Base-by-base conservation (phyloP, 2,888 invertebrate species). In the Trachelus iudaicus region DNA sequence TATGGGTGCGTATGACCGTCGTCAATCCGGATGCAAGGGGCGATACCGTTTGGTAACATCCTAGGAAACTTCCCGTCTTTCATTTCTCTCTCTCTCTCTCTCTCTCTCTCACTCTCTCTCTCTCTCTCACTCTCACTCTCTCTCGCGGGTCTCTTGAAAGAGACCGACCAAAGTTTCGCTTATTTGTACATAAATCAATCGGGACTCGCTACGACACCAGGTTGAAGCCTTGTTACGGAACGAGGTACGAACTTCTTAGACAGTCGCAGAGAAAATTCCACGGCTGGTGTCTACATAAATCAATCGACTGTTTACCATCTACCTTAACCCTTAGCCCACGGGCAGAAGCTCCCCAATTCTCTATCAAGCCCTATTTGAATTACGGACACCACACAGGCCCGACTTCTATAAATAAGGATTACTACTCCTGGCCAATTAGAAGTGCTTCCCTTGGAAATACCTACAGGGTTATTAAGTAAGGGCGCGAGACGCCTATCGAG, bases 381-480 rank as follows among this genome's bases (percentile, higher is more conserved):
- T 56, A 56, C 56, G 56, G 56, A 56, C 56, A 56, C 56, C 23
- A 56, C 56, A 34, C 71, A 34, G 71, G 34, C 71, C 71, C 79
- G 81, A 81, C 82, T 83, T 85, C 85, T 85, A 86, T 87, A 87
- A 87, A 87, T 87, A 86, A 85, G 85, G 85, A 85, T 86, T 85
- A 85, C 78, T 78, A 81, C 30, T 75, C 56, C 80, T 77, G 82
- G 84, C 83, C 85, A 86, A 87, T 87, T 87, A 86, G 84, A 81
- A 79, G 77, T 82, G 81, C 83, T 85, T 80, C 79, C 75, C 73
- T 77, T 77, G 78, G 82, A 83, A 80, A 82, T 84, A 23, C 23
- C 56, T 56, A 81, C 80, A 79, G 79, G 77, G 79, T 84, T 83
- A 82, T 84, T 84, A 84, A 79, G 81, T 76, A 68, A 75, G 75